Evolutionary conservation across 2,888 invertebrate species (phyloP), one percentile per base, ranked within the genome.

Genomic region (Euphydryas editha): DNA sequence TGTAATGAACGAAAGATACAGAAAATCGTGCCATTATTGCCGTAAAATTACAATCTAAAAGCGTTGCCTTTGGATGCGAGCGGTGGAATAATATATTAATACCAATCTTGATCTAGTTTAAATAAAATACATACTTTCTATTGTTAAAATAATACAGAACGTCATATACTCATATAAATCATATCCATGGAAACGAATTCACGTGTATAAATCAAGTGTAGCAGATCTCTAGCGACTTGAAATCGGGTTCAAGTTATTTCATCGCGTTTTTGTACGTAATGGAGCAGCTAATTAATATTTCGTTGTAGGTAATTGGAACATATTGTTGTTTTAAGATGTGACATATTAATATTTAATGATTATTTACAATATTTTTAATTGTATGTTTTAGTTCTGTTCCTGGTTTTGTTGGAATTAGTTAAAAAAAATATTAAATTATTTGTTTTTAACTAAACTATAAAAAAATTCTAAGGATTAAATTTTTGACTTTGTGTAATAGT

Each of bases 221-320:
- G 1, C 24, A 51, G 21, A 21, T 21, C 21, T 42, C 44, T n/a
- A 56, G 44, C 44, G 46, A 46, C 55, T 47, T 56, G 46, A 37
- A 56, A 55, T 56, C 46, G 46, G 56, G 47, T 30, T 47, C 46
- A 21, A 62, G 37, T 56, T 37, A 47, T 36, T 56, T 37, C 37
- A 56, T 62, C 56, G 36, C 54, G 46, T 21, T 49, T 47, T 60
- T 37, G 13, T 51, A 51, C 51, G 49, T 51, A 39, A 39, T n/a
- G 49, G 21, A 13, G 21, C 37, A 15, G 21, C 49, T 49, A 59
- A 59, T 59, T 59, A 59, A 49, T 24, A 1, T 15, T 21, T 24
- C 24, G 49, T 20, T 24, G 49, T 24, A 15, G 21, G 13, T 51
- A 51, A 51, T 24, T 51, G 49, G 49, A 24, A n/a, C 21, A 24